Percentiles rank a stretch among this genome's conserved stretches.
Conservation (phyloP, 2,797 vertebrate species). For the Platalea minor region DNA sequence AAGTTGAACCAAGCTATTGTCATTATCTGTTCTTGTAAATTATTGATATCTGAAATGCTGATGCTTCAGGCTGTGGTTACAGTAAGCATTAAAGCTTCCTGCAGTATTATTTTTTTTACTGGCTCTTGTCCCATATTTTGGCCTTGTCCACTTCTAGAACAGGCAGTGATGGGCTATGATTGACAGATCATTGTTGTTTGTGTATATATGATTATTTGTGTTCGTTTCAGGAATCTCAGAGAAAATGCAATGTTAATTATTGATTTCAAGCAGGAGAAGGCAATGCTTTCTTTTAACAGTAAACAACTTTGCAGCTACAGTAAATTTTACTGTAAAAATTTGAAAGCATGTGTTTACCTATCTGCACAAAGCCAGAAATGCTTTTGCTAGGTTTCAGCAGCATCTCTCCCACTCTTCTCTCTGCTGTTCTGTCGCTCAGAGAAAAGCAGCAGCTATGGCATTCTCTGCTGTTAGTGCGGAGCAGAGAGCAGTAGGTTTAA, state of each 20-base stretch:
- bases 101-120: slow-evolving; percentile 14
- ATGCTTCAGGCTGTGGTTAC: slow-evolving; percentile 40
- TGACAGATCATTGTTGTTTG: neutral
- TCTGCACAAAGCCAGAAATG: neutral
- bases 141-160: neutral
- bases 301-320: neutral
- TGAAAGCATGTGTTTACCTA: neutral
- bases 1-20: neutral
- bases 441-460: neutral
- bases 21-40: slow-evolving; percentile 47
- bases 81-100: slow-evolving; percentile 50
- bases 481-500: neutral
- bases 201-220: neutral
- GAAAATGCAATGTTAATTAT: neutral
- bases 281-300: neutral
- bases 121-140: slow-evolving; percentile 13
- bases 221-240: neutral
- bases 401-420: neutral
- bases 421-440: neutral
- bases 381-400: neutral
- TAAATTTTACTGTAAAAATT: neutral
- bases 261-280: neutral
- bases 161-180: neutral
- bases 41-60: slow-evolving; percentile 47
- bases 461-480: neutral